Evolutionary conservation across 2,888 invertebrate species (phyloP).

Genomic region (Eristalinus aeneus): DNA sequence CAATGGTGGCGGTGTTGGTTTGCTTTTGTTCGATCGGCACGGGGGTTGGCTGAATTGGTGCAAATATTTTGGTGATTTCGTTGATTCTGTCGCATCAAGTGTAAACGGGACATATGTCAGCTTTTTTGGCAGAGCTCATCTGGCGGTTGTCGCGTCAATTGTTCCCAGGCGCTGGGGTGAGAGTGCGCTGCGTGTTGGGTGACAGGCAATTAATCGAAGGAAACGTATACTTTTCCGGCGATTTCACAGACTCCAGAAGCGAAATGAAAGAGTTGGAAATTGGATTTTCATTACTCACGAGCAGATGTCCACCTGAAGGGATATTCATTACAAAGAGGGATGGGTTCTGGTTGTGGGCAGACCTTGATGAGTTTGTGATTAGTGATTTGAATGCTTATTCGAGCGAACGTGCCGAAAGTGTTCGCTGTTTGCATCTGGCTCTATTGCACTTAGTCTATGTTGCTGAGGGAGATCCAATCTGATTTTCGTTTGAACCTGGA

Average conservation of each 20-base stretch:
- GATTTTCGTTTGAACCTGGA: too few species aligned
- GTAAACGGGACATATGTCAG: constrained; percentile 59
- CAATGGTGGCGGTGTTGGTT: neutral
- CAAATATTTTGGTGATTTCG: constrained; percentile 70
- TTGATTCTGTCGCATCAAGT: constrained; percentile 45
- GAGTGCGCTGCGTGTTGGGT: constrained; percentile 32
- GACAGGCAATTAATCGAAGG: constrained; percentile 61
- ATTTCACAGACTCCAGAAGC: neutral
- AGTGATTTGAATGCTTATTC: too few species aligned
- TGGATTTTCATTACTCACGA: neutral
- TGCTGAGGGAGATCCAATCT: too few species aligned
- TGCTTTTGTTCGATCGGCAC: constrained; percentile 28
- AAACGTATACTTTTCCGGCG: neutral
- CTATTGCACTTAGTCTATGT: too few species aligned
- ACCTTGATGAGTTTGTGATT: too few species aligned
- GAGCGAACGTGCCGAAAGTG: too few species aligned
- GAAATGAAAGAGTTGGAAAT: neutral
- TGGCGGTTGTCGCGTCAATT: constrained; percentile 24
- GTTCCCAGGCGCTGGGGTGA: neutral
- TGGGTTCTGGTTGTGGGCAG: too few species aligned
- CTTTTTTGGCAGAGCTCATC: constrained; percentile 42
- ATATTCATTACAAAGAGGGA: neutral
- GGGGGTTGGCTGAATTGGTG: constrained; percentile 57
- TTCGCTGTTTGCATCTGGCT: too few species aligned
- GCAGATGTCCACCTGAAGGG: neutral